Conservation (phyloP, 37 sponge, comb jelly and placozoan genomes). For the Mnemiopsis leidyi region DNA sequence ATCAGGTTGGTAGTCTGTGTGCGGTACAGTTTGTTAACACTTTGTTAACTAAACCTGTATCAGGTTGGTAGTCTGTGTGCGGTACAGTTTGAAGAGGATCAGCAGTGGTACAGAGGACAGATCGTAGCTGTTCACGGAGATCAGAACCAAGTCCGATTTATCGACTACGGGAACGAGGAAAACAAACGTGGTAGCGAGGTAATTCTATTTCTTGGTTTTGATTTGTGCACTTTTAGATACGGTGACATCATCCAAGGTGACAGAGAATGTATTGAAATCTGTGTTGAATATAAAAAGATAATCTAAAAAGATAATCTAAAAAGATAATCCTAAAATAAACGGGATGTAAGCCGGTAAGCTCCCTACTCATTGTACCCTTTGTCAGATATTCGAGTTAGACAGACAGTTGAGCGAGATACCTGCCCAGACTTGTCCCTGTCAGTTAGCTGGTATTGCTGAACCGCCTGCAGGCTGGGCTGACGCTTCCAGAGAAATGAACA, state of each 20-base stretch:
- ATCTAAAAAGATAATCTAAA: too few relatives aligned
- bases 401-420: neutral
- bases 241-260: too few relatives aligned
- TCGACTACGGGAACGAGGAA: slow-evolving; percentile 33
- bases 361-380: too few relatives aligned
- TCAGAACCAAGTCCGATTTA: neutral
- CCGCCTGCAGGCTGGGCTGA: neutral
- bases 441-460: neutral
- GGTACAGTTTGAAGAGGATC: neutral
- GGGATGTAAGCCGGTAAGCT: too few relatives aligned
- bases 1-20: neutral
- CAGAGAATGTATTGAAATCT: too few relatives aligned
- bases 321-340: too few relatives aligned
- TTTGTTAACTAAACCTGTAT: neutral
- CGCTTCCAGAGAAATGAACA: neutral
- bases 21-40: neutral
- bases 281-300: too few relatives aligned
- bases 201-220: neutral
- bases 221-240: too few relatives aligned
- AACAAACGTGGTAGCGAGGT: neutral
- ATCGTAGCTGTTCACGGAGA: neutral
- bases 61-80: slow-evolving; percentile 34
- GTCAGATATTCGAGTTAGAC: neutral
- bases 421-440: neutral
- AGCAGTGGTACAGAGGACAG: neutral